Percentiles rank a stretch among this genome's conserved stretches.
Conservation (phyloP, 2,113 vertebrate genomes). For the Carassius gibelio region DNA sequence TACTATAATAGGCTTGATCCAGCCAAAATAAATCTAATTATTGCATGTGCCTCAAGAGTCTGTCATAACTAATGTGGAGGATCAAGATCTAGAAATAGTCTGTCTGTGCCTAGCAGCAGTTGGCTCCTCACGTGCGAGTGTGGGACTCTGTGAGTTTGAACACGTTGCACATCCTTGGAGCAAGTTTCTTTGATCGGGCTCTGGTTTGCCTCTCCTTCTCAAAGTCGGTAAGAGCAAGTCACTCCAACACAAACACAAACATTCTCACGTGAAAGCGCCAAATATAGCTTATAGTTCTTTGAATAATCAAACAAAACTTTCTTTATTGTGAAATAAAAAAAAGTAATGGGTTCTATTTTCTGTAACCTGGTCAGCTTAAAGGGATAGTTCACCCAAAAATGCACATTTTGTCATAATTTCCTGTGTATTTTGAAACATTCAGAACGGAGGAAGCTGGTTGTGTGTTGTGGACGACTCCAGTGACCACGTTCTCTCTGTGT, state of each 20-base stretch:
- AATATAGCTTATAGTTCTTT: background rate
- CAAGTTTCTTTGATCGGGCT: constrained; percentile 91
- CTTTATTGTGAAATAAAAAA: background rate
- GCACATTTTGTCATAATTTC: background rate
- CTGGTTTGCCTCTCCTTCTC: constrained; percentile 96
- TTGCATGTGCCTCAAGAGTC: background rate
- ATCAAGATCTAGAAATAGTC: background rate
- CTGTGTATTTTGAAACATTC: constrained; percentile 1
- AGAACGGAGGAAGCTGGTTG: constrained; percentile 93
- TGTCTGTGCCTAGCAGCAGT: constrained; percentile 77
- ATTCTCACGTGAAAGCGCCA: background rate
- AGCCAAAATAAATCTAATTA: background rate
- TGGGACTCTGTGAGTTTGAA: constrained; percentile 98
- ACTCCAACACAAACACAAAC: background rate
- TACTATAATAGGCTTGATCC: background rate
- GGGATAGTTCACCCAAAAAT: background rate
- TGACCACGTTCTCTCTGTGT: constrained; percentile 93
- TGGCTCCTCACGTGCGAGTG: constrained; percentile 93
- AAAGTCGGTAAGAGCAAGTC: constrained; percentile 85
- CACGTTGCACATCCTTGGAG: constrained; percentile 90
- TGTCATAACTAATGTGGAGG: background rate
- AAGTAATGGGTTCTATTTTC: background rate
- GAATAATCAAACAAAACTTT: background rate
- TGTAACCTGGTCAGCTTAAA: background rate
- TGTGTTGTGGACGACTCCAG: constrained; percentile 96